These are phyloP conservation scores for Cantharis rustica DNA, from an alignment of 2,888 invertebrate species.

Conservation along the genomic window DNA sequence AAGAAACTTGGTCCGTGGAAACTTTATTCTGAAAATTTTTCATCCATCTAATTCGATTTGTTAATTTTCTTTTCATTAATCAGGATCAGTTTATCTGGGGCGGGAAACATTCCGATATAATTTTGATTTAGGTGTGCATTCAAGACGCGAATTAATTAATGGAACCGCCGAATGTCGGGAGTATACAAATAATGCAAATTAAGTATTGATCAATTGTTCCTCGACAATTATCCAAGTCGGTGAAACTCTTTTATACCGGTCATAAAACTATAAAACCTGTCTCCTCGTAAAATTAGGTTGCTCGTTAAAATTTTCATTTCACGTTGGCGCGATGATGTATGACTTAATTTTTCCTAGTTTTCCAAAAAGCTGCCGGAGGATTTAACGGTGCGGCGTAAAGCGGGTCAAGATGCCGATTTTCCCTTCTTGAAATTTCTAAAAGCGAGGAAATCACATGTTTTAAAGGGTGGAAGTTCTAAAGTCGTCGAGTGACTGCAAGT, in stretches of 20 bases:
- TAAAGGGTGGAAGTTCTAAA: background rate
- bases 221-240: background rate
- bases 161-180: background rate
- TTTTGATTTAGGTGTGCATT: background rate
- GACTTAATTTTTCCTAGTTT: background rate
- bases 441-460: background rate
- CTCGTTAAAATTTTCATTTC: background rate
- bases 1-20: background rate
- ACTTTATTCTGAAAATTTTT: background rate
- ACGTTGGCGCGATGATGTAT: background rate
- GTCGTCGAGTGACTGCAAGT: background rate
- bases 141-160: background rate
- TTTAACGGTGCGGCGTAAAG: background rate
- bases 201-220: background rate
- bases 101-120: background rate
- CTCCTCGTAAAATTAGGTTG: background rate
- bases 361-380: background rate
- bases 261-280: background rate
- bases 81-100: background rate
- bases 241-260: background rate
- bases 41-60: background rate
- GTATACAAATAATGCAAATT: background rate
- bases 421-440: background rate
- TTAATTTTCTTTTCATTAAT: background rate
- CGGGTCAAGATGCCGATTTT: background rate